These are phyloP conservation scores for Geotrupes spiniger DNA, from an alignment of 2,888 invertebrate genomes.

Conservation along the genomic window DNA sequence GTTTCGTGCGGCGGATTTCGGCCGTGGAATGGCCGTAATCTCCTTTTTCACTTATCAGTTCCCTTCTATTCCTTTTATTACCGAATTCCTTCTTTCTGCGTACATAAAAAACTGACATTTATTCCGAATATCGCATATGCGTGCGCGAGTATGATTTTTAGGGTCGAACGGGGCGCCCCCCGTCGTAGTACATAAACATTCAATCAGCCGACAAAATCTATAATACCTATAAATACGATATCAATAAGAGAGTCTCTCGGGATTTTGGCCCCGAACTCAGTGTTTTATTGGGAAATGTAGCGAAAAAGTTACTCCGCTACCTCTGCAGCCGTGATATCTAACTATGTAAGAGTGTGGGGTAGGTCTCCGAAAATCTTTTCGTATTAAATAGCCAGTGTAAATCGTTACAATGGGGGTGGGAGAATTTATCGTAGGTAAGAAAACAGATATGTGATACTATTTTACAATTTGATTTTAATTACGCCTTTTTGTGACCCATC, in stretches of 20 bases:
- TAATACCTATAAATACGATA: conserved; percentile 52
- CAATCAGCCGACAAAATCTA: conserved; percentile 48
- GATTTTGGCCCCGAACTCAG: conserved; percentile 29
- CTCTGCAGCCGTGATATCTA: background rate
- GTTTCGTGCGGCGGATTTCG: background rate
- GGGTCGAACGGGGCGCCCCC: conserved; percentile 26
- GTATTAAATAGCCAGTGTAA: too few species aligned
- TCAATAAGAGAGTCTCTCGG: conserved; percentile 48
- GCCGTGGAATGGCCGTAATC: background rate
- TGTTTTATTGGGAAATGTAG: conserved; percentile 7
- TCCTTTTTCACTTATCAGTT: conserved; percentile 7
- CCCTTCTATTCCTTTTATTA: conserved; percentile 17
- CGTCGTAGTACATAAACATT: conserved; percentile 46
- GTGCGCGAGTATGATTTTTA: conserved; percentile 20
- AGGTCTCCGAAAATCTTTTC: background rate
- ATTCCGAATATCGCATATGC: conserved; percentile 20
- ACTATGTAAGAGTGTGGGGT: conserved; percentile 1
- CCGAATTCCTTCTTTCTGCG: conserved; percentile 17
- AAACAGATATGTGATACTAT: too few species aligned
- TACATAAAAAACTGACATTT: conserved; percentile 23
- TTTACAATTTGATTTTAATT: too few species aligned
- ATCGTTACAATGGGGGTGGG: too few species aligned
- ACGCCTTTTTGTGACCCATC: too few species aligned
- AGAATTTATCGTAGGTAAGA: too few species aligned
- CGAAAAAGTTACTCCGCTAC: conserved; percentile 3